Base-by-base conservation (phyloP, 2,888 invertebrate species). In the Drosophila neutralis region DNA sequence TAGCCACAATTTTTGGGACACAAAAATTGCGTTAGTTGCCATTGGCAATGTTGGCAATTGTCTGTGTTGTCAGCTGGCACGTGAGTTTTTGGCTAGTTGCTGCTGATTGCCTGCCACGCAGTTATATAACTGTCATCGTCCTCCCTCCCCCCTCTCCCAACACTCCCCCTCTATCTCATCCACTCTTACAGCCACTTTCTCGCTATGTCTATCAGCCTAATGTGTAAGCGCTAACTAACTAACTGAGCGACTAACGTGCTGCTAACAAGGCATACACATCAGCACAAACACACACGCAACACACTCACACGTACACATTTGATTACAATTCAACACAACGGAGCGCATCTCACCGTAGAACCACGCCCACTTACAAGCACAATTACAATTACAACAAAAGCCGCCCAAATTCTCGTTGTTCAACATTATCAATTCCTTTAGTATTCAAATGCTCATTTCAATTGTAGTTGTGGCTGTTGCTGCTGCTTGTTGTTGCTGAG, bases 391-490 rank as follows among this genome's bases (percentile, higher is more conserved):
- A 76, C 82, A 84, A 79, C 79, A 76, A 78, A 81, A 76, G 69
- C 73, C 68, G 61, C 62, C 61, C 73, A 60, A 80, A 64, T 66
- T 63, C 67, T 58, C 69, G 42, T 73, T 76, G 71, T 76, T 78
- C 76, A 59, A 68, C 82, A 83, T 81, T 78, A 76, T 83, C 85
- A 83, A 87, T 78, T 85, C 80, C 78, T 80, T 82, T 80, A 81
- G 80, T 82, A 83, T 81, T 77, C 81, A 87, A 83, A 90, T 83
- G 82, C 68, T 76, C 82, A 86, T 86, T 80, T 85, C 56, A 64
- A 71, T 69, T 73, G 57, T 62, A 58, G 75, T 54, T 58, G 57
- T 21, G 56, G 31, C 45, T 31, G 54, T 18, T 42, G 54, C n/a
- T 42, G 29, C 33, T 38, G 57, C 36, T 2, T 42, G 42, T 21